These are phyloP conservation scores for Lota lota DNA, from an alignment of 2,113 vertebrate genomes.

Conservation along the genomic window DNA sequence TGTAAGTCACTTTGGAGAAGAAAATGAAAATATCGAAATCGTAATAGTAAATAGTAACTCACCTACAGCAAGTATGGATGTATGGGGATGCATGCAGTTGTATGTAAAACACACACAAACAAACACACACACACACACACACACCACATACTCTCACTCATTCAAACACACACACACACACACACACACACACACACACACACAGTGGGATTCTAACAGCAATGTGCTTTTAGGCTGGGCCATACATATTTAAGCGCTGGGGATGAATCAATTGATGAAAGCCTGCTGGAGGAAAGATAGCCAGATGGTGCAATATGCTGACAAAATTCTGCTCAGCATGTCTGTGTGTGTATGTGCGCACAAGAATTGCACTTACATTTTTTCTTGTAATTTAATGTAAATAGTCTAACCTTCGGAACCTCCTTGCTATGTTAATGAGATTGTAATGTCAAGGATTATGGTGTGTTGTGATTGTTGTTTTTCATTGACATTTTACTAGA, in stretches of 20 bases:
- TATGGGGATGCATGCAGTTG: not conserved
- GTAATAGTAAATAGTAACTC: no score
- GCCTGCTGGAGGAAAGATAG: constrained; percentile 35
- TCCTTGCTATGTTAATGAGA: no score
- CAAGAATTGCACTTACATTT: no score
- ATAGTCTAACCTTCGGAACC: no score
- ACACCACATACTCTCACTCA: constrained; percentile 14
- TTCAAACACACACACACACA: constrained; percentile 1
- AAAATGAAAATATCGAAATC: no score
- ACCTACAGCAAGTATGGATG: no score
- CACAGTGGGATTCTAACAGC: constrained; percentile 6
- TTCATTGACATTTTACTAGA: no score
- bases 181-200: no score
- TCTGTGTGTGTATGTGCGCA: constrained; percentile 10
- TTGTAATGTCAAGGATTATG: no score
- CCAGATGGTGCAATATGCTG: constrained; percentile 9
- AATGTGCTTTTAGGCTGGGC: constrained; percentile 35
- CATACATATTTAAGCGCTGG: constrained; percentile 25
- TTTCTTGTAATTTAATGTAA: no score
- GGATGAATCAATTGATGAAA: constrained; percentile 40
- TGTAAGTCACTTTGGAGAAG: no score
- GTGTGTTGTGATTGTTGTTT: no score
- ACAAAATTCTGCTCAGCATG: constrained; percentile 1
- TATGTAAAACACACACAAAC: not conserved
- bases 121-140: constrained; percentile 20